Percentiles rank a stretch among this genome's conserved stretches.
These are phyloP conservation scores for Characodon lateralis DNA, from an alignment of 2,797 vertebrate species.

Conservation along the genomic window DNA sequence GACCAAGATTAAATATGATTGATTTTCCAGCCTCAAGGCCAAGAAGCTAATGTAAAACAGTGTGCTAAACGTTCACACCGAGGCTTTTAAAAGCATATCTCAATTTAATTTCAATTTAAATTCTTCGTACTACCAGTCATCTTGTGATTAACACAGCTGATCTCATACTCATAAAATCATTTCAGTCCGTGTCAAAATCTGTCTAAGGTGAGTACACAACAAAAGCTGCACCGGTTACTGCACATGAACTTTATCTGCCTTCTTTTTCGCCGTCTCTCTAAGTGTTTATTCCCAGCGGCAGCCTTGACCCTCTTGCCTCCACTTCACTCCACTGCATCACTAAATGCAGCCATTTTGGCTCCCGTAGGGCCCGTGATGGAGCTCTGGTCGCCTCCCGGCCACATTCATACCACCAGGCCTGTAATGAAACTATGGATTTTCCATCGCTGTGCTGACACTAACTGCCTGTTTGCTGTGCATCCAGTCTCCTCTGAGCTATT, in stretches of 20 bases:
- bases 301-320: conserved; percentile 75
- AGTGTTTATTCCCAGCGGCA: conserved; percentile 68
- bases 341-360: conserved; percentile 78
- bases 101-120: conserved; percentile 9
- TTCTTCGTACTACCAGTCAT: conserved; percentile 6
- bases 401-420: conserved; percentile 72
- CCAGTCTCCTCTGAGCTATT: conserved; percentile 48
- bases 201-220: conserved; percentile 36
- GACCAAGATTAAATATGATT: conserved; percentile 3
- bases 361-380: conserved; percentile 73
- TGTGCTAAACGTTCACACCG: not conserved
- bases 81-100: conserved; percentile 5
- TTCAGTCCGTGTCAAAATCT: conserved; percentile 19
- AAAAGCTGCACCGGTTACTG: conserved; percentile 39
- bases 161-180: conserved; percentile 16
- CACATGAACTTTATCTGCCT: conserved; percentile 57
- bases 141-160: conserved; percentile 22
- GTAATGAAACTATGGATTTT: conserved; percentile 85
- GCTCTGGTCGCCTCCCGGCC: conserved; percentile 62
- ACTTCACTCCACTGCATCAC: conserved; percentile 70
- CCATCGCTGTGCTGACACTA: conserved; percentile 70
- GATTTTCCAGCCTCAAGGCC: not conserved
- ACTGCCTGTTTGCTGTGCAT: conserved; percentile 71
- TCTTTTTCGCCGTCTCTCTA: conserved; percentile 47
- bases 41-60: conserved; percentile 2